These are phyloP conservation scores for Apocheima hispidaria DNA, from an alignment of 2,888 invertebrate genomes.

Conservation along the genomic window DNA sequence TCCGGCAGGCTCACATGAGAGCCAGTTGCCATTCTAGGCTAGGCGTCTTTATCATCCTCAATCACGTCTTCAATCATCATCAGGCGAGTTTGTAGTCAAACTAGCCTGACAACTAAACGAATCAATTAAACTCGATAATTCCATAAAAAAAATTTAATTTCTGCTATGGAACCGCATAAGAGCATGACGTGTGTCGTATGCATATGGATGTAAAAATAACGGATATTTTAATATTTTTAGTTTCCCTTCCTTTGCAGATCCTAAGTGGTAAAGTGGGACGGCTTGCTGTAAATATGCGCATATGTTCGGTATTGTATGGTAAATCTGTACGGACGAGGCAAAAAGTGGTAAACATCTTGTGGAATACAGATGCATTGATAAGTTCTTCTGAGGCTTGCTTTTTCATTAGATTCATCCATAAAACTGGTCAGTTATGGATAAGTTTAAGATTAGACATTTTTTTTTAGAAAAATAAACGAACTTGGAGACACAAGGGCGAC, in stretches of 20 bases:
- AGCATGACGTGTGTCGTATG: conserved; percentile 53
- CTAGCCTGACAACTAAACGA: no score
- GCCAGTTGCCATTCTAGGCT: no score
- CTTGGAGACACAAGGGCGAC: no score
- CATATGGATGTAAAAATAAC: conserved; percentile 56
- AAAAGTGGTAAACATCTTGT: conserved; percentile 38
- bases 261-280: conserved; percentile 52
- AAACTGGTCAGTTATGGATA: not conserved
- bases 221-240: conserved; percentile 55
- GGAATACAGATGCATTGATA: conserved; percentile 19
- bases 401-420: not conserved
- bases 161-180: conserved; percentile 36
- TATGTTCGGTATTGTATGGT: conserved; percentile 75
- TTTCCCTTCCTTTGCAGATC: conserved; percentile 62
- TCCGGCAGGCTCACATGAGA: no score
- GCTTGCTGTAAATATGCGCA: conserved; percentile 74
- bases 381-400: not conserved
- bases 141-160: conserved; percentile 9
- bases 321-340: conserved; percentile 52
- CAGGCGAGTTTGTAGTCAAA: no score
- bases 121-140: conserved; percentile 13
- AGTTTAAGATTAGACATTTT: no score
- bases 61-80: no score
- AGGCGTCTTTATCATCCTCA: no score
- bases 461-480: no score